Percentiles rank a stretch among this genome's conserved stretches.
These are phyloP conservation scores for Rhinoptilus africanus DNA, from an alignment of 2,113 vertebrate genomes.

Conservation along the genomic window DNA sequence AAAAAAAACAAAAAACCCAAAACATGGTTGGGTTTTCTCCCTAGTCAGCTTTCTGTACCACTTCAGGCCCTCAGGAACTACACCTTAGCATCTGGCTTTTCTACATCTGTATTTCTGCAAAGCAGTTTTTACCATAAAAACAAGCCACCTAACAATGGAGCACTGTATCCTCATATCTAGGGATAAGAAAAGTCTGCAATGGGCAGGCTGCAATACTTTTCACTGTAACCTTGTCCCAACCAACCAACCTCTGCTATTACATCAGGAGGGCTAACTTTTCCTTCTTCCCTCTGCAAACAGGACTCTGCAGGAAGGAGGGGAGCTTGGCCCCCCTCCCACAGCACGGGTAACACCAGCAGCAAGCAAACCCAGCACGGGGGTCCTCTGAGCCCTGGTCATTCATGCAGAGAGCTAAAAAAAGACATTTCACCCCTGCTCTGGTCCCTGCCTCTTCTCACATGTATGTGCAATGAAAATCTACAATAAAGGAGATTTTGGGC, in stretches of 20 bases:
- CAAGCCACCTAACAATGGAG: neutral
- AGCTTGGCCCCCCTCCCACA: neutral
- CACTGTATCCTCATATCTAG: fast-evolving
- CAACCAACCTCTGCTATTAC: neutral
- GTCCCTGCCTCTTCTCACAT: neutral
- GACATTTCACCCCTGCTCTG: neutral
- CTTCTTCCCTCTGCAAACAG: neutral
- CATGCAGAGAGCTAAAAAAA: neutral
- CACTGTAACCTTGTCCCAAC: neutral
- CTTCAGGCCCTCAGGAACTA: neutral
- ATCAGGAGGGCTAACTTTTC: neutral
- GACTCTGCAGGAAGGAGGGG: neutral
- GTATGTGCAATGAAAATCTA: neutral
- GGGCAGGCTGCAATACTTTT: neutral
- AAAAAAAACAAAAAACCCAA: no score
- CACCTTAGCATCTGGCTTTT: neutral
- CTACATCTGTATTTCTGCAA: neutral
- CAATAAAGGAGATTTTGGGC: neutral
- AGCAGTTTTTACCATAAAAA: neutral
- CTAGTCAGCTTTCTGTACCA: neutral
- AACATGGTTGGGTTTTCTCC: neutral
- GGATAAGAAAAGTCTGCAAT: neutral
- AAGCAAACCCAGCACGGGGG: neutral
- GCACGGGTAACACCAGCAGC: neutral
- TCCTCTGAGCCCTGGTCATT: neutral